These are phyloP conservation scores for Rhingia campestris DNA, from an alignment of 2,888 invertebrate species.

Conservation along the genomic window DNA sequence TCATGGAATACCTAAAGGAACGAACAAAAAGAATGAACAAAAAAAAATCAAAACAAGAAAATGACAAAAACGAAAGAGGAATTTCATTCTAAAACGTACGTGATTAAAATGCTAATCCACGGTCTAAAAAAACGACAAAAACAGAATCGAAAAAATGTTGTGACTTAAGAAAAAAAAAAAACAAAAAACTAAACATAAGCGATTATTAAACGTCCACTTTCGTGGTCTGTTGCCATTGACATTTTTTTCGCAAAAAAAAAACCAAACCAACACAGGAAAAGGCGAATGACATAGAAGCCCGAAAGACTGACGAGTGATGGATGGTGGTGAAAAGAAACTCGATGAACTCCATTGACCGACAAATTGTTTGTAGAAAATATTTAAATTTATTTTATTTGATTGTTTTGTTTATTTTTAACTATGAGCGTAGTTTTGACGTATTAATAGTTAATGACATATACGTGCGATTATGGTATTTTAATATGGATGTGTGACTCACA, in stretches of 20 bases:
- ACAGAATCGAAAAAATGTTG: not conserved
- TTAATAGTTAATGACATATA: too few relatives aligned
- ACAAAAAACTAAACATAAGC: conserved; percentile 30
- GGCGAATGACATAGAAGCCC: not conserved
- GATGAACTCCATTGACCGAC: conserved; percentile 48
- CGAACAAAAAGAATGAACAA: conserved; percentile 5
- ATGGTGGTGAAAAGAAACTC: conserved; percentile 37
- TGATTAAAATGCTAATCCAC: conserved; percentile 24
- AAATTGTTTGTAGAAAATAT: conserved; percentile 35
- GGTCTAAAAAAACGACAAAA: conserved; percentile 4
- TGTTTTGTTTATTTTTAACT: conserved; percentile 34
- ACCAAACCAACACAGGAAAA: not conserved
- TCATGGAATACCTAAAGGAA: conserved; percentile 1
- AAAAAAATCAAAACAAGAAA: not conserved
- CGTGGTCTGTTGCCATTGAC: conserved; percentile 25
- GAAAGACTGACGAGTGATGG: not conserved
- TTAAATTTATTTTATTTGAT: conserved; percentile 4
- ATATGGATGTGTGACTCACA: too few relatives aligned
- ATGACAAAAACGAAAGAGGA: too few relatives aligned
- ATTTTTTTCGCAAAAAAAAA: conserved; percentile 16
- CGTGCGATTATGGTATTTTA: too few relatives aligned
- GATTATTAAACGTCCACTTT: conserved; percentile 47
- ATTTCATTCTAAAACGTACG: conserved; percentile 26
- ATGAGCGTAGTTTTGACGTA: not conserved
- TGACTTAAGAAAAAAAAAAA: not conserved